Percentiles rank a stretch among this genome's conserved stretches.
Conservation (phyloP, 2,113 vertebrate genomes). For the Panthera leo region DNA sequence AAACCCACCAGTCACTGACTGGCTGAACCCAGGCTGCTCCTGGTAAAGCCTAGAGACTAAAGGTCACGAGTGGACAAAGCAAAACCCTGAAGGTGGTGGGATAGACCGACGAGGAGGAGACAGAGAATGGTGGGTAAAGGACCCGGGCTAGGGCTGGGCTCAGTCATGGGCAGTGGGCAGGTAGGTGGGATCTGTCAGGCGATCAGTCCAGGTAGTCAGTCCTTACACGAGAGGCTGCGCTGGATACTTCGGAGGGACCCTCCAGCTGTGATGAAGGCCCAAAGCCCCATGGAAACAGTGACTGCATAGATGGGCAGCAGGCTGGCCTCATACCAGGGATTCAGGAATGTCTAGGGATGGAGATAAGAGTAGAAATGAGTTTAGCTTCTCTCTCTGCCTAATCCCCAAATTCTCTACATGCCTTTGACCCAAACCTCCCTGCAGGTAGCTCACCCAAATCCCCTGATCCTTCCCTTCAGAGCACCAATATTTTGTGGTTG, state of each 20-base stretch:
- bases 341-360: constrained; percentile 84
- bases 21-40: constrained; percentile 60
- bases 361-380: neutral
- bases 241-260: constrained; percentile 84
- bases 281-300: constrained; percentile 83
- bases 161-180: constrained; percentile 76
- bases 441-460: neutral
- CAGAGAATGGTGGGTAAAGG: constrained; percentile 58
- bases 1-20: constrained; percentile 69
- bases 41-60: constrained; percentile 55
- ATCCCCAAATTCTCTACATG: neutral
- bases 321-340: constrained; percentile 86
- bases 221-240: constrained; percentile 87
- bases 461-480: neutral
- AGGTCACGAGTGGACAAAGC: constrained; percentile 54
- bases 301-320: constrained; percentile 85
- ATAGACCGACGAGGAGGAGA: constrained; percentile 53
- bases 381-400: neutral
- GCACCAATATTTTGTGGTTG: neutral
- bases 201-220: constrained; percentile 71
- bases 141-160: constrained; percentile 70
- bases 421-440: neutral
- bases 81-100: constrained; percentile 57
- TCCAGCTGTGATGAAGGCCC: constrained; percentile 86
- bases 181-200: constrained; percentile 74